phyloP scores from a whole-genome alignment of 2,797 vertebrate species.

The Vespertilio murinus region DNA sequence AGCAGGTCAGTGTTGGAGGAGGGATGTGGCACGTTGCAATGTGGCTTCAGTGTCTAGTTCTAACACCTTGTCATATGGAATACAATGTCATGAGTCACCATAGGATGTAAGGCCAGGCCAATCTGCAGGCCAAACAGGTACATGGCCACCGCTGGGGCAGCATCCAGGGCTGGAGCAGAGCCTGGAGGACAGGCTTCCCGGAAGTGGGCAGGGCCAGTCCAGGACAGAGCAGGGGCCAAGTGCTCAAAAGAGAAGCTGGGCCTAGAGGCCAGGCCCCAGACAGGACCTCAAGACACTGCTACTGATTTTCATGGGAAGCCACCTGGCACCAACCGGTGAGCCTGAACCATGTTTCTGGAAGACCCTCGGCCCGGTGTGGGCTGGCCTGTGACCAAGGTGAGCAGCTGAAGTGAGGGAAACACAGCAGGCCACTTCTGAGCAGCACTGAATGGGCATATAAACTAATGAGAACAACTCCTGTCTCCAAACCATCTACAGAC shows the following conservation, averaged over 20 bases:
- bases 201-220: not conserved
- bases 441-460: not conserved
- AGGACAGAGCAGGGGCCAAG: not conserved
- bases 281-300: accelerated
- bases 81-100: not conserved
- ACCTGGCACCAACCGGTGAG: not conserved
- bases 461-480: not conserved
- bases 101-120: not conserved
- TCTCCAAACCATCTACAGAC: not conserved
- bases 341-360: too few relatives aligned
- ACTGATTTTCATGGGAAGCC: not conserved
- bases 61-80: not conserved
- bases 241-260: too few relatives aligned
- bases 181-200: not conserved
- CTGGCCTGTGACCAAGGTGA: not conserved
- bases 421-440: not conserved
- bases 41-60: not conserved
- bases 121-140: too few relatives aligned
- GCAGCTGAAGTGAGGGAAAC: accelerated
- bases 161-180: not conserved
- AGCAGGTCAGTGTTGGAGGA: not conserved
- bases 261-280: too few relatives aligned
- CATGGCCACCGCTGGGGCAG: not conserved
- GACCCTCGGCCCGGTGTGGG: not conserved
- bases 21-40: not conserved